Conservation (phyloP, 1,140 invertebrate species). For the Teleopsis dalmanni region DNA sequence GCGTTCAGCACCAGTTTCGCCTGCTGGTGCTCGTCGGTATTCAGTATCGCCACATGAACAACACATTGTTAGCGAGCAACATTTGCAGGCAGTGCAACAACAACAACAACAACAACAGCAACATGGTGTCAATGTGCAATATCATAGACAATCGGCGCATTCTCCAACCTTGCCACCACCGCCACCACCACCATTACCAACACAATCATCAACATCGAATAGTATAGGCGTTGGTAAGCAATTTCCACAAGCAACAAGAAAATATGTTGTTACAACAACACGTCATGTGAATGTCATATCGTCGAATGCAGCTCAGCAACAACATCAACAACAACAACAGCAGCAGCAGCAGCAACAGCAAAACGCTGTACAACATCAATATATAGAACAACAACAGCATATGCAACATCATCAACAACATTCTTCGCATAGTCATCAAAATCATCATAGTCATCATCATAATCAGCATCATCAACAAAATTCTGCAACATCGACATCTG, state of each 20-base stretch:
- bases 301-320: constrained; percentile 20
- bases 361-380: neutral
- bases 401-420: constrained; percentile 21
- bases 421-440: constrained; percentile 3
- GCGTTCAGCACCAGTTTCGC: constrained; percentile 31
- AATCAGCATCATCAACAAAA: neutral
- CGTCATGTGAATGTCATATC: constrained; percentile 35
- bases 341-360: constrained; percentile 12
- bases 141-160: constrained; percentile 16
- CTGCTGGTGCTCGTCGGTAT: constrained; percentile 22
- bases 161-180: constrained; percentile 21
- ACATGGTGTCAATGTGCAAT: constrained; percentile 15
- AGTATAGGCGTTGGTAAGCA: neutral
- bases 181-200: constrained; percentile 16
- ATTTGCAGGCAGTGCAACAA: neutral
- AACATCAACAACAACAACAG: constrained; percentile 26
- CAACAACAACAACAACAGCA: constrained; percentile 5
- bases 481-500: constrained; percentile 22
- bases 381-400: constrained; percentile 19
- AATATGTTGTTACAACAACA: constrained; percentile 36
- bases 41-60: neutral
- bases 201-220: constrained; percentile 17
- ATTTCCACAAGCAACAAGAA: constrained; percentile 26
- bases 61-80: constrained; percentile 9
- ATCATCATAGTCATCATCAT: constrained; percentile 2